Percentiles rank a stretch among this genome's conserved stretches.
These are phyloP conservation scores for Archaeoteleia sp. DNA, from an alignment of 2,888 invertebrate species.

Conservation along the genomic window DNA sequence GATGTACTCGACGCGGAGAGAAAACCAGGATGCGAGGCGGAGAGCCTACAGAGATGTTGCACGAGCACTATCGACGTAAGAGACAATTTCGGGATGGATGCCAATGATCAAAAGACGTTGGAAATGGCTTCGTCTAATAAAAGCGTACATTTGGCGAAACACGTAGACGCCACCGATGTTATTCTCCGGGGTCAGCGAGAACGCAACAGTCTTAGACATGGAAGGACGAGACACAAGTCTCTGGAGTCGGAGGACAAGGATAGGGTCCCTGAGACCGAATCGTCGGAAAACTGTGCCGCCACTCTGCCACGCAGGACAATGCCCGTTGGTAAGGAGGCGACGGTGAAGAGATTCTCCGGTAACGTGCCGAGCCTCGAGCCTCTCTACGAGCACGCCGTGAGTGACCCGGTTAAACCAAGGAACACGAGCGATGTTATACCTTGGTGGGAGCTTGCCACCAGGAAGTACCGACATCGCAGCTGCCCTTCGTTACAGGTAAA, in stretches of 20 bases:
- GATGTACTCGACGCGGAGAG: constrained; percentile 64
- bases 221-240: constrained; percentile 62
- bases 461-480: constrained; percentile 86
- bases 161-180: constrained; percentile 66
- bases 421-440: constrained; percentile 77
- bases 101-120: too few species aligned
- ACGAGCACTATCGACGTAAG: constrained; percentile 60
- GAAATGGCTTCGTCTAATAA: constrained; percentile 39
- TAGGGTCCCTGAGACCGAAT: constrained; percentile 10
- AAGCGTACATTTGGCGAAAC: too few species aligned
- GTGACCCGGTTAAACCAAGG: constrained; percentile 70
- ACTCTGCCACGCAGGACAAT: constrained; percentile 67
- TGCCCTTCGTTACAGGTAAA: constrained; percentile 86
- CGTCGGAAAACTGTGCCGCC: constrained; percentile 59
- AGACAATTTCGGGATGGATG: too few species aligned
- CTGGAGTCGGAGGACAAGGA: constrained; percentile 59
- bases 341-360: constrained; percentile 65
- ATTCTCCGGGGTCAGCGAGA: constrained; percentile 59
- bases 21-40: constrained; percentile 31
- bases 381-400: constrained; percentile 74
- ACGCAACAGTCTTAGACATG: constrained; percentile 11
- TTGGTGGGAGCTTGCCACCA: constrained; percentile 92
- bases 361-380: constrained; percentile 70
- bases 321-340: constrained; percentile 59
- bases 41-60: constrained; percentile 56